Base-by-base conservation (phyloP, 1,140 invertebrate species). In the Zaprionus nigranus region DNA sequence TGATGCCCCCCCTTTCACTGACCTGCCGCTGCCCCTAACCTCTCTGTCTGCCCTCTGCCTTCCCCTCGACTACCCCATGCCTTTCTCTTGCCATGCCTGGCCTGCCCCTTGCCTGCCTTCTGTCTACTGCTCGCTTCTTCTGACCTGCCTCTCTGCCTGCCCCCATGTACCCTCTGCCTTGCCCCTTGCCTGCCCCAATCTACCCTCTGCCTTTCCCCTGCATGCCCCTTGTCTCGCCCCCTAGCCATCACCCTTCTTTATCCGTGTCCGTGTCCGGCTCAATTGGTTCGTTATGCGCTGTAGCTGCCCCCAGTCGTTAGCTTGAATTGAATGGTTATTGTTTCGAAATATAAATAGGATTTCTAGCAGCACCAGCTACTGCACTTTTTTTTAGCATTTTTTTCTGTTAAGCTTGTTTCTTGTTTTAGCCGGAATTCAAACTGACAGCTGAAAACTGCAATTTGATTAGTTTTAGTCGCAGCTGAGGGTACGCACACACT, bases 311-410 rank as follows among this genome's bases (percentile, higher is more conserved):
- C 57, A 90, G 82, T 90, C 85, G 85, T 90, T 90, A 90, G 85
- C 81, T 90, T 69, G 85, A 90, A 90, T 90, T 90, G 85, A 90
- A 90, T 90, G 85, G 85, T 90, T 90, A 90, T 90, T 90, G 85
- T 90, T 90, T 90, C 85, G 79, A 90, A 90, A 88, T 90, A 90
- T 90, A 90, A 90, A 90, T 90, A 90, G 86, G 81, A 90, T 85
- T 88, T 88, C 81, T 81, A 85, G 81, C 75, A 79, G 78, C 81
- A 46, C n/a, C 40, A n/a, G 6, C 40, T n/a, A n/a, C n/a, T n/a
- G n/a, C n/a, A n/a, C n/a, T 88, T 84, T 81, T 82, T 82, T 26
- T 46, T 26, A 61, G 22, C 40, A 49, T 43, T 62, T 56, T 79
- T 79, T 74, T 1, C 7, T 28, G 26, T 11, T 11, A 3, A 46